Conservation (phyloP, 2,888 invertebrate species). For the Drosophila setosimentum region DNA sequence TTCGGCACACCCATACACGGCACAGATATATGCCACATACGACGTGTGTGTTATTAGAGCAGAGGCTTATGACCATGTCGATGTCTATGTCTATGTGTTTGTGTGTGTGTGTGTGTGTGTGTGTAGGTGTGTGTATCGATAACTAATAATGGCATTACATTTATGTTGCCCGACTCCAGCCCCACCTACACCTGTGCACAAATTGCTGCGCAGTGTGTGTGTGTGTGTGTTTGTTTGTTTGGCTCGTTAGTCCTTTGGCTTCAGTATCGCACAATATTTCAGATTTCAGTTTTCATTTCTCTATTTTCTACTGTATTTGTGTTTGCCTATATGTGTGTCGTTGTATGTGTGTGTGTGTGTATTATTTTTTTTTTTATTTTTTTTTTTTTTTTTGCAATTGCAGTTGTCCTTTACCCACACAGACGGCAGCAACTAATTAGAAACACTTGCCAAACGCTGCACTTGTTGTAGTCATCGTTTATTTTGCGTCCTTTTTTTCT, state of each 20-base stretch:
- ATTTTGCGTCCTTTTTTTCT: not conserved
- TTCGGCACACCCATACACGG: conserved; percentile 41
- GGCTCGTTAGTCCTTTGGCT: conserved; percentile 52
- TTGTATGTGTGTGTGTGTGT: conserved; percentile 41
- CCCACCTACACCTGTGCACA: conserved; percentile 9
- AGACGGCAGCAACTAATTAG: conserved; percentile 73
- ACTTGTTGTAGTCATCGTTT: conserved; percentile 18
- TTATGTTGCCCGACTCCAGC: conserved; percentile 56
- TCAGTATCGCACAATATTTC: conserved; percentile 61
- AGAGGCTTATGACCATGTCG: not conserved
- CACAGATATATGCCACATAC: conserved; percentile 5
- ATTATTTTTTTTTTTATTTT: conserved; percentile 9
- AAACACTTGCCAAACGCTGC: conserved; percentile 63
- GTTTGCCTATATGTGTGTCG: conserved; percentile 21
- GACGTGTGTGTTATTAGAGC: not conserved
- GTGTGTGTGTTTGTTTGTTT: conserved; percentile 19
- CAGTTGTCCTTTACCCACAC: conserved; percentile 47
- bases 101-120: conserved; percentile 5
- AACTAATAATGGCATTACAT: conserved; percentile 80
- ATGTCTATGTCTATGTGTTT: not conserved
- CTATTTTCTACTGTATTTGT: conserved; percentile 43
- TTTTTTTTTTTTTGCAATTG: conserved; percentile 52
- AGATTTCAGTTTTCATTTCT: conserved; percentile 61
- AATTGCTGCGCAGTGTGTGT: conserved; percentile 12
- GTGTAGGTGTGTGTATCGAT: conserved; percentile 60